These are phyloP conservation scores for Ametastegia equiseti DNA, from an alignment of 2,888 invertebrate species.

Conservation along the genomic window DNA sequence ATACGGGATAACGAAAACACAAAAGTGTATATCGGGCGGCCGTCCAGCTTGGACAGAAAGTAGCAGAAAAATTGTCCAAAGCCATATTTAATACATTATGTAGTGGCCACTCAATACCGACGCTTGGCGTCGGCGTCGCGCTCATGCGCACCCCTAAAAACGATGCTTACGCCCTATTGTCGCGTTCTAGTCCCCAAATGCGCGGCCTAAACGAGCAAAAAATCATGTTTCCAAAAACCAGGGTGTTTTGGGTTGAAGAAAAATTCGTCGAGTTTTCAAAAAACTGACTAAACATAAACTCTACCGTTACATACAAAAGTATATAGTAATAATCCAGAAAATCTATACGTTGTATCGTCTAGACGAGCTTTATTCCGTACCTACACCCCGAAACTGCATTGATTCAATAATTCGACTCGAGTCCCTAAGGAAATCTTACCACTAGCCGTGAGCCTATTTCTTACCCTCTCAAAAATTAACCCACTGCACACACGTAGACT, in stretches of 20 bases:
- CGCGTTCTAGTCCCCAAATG: slow-evolving; percentile 9
- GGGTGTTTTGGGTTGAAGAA: background rate
- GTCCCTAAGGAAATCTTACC: slow-evolving; percentile 23
- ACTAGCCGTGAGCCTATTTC: background rate
- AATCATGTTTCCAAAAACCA: background rate
- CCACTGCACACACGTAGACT: background rate
- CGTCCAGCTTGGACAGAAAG: background rate
- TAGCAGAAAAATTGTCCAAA: slow-evolving; percentile 13
- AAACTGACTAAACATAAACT: background rate
- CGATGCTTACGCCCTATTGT: slow-evolving; percentile 53
- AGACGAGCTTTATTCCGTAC: background rate
- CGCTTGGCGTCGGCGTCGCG: slow-evolving; percentile 53
- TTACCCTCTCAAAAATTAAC: background rate
- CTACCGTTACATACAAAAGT: background rate
- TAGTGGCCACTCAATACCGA: slow-evolving; percentile 59
- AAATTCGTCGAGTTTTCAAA: too few relatives aligned
- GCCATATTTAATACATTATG: slow-evolving; percentile 51
- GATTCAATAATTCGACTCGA: slow-evolving; percentile 8
- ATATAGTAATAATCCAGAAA: background rate
- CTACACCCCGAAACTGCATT: background rate
- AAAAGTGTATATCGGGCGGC: background rate
- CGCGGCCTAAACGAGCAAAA: background rate
- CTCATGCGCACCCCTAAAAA: slow-evolving; percentile 59
- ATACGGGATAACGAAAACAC: background rate
- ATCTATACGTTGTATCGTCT: background rate